Evolutionary conservation across 2,113 vertebrate genomes (phyloP), one percentile per base, ranked within the genome.

Genomic region (Leptobrachium leishanense): DNA sequence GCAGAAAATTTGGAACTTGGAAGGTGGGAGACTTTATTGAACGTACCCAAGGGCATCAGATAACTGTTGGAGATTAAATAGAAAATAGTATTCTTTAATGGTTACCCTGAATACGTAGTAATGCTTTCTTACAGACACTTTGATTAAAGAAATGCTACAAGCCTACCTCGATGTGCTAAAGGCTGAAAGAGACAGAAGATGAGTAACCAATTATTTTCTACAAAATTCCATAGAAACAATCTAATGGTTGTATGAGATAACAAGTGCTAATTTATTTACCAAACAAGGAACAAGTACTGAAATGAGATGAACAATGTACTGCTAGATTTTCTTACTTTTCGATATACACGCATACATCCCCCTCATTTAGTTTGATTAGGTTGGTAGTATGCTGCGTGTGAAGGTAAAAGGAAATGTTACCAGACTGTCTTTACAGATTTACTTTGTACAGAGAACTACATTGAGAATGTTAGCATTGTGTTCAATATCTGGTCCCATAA

Each of bases 221-320:
- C 80, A 75, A 82, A 76, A 63, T 20, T 90, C 88, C 85, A 89
- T 63, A 44, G 39, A 85, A 85, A 85, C 76, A 62, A 41, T 39
- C 82, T 89, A 85, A 89, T 85, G 82, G 82, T 84, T 71, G 1
- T 9, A 11, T 59, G 55, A 62, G 20, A 84, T 83, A 83, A 82
- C 0, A 12, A 85, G 81, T 86, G 86, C 90, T 89, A 92, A 75
- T 84, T 1, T 8, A 89, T 92, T 91, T 91, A 88, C 88, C 88
- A 90, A 84, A 81, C 90, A 88, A 69, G 82, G 89, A 84, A 90
- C 86, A 91, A 92, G 92, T 88, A 85, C 83, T 50, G 86, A 85
- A 92, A 92, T 92, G 91, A 90, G 77, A 41, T 2, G 74, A 68
- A 82, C 84, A 42, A 85, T 81, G 13, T 9, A 85, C 15, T 65